Evolutionary conservation across 2,797 vertebrate species (phyloP), one percentile per base, ranked within the genome.

Genomic region (Pterois miles): DNA sequence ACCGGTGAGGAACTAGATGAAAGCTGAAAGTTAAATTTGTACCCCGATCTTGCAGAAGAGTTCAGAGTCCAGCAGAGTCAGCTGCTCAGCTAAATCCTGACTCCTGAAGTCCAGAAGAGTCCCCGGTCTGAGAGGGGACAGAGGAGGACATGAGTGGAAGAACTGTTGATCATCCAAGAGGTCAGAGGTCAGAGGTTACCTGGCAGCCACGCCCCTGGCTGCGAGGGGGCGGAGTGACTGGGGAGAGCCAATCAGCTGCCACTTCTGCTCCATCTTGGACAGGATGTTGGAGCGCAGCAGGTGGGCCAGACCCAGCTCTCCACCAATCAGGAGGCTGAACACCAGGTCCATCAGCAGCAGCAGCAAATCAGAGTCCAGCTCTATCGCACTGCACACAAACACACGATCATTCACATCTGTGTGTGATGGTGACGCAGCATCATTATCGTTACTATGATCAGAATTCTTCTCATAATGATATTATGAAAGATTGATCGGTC

Each of bases 31-130:
- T 5, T 12, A 13, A 13, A 43, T 22, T 1, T 11, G 12, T 50
- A 93, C 97, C 95, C 97, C 95, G 0, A 98, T 97, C 74, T 97
- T 98, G 74, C 96, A 97, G 87, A 98, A 98, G 62, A 98, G 96
- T 34, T 96, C 95, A 0, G 97, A 96, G 1, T 98, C 97, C 31
- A 98, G 87, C 66, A 98, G 95, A 1, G 97, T 98, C 75, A 98
- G 89, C 93, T 98, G 97, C 68, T 98, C 97, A 0, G 97, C 97
- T 38, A 98, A 91, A 65, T 98, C 97, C 0, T 97, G 97, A 76
- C 97, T 98, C 84, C 96, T 96, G 73, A 98, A 98, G 86, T 98
- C 97, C 4, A 97, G 95, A 60, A 98, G 90, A 0, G 96, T 98
- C 31, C 97, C 97, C 0, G 97, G 97, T 90, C 97, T 98, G 93